Evolutionary conservation across 2,888 invertebrate genomes (phyloP).

Genomic region (Crioceris asparagi): DNA sequence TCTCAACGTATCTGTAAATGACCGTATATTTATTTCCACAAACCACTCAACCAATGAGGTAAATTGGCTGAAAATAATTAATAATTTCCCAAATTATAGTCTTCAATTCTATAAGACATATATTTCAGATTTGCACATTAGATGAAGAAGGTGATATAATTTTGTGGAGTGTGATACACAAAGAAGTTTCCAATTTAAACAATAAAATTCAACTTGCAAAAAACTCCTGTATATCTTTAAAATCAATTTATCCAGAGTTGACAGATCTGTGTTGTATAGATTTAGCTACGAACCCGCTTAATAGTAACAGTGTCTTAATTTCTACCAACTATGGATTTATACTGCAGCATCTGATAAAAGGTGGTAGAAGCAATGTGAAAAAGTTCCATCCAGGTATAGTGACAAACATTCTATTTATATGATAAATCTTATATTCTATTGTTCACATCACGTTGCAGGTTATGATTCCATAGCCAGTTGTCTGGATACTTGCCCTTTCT

Average conservation of each 20-base stretch:
- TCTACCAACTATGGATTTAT: constrained; percentile 40
- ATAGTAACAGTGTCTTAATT: constrained; percentile 39
- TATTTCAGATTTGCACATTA: constrained; percentile 40
- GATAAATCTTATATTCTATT: too few relatives aligned
- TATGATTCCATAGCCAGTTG: constrained; percentile 34
- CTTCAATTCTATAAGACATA: too few relatives aligned
- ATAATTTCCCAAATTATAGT: not conserved
- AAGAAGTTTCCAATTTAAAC: too few relatives aligned
- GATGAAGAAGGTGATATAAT: constrained; percentile 41
- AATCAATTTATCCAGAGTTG: constrained; percentile 26
- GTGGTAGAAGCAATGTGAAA: constrained; percentile 28
- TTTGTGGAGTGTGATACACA: constrained; percentile 43
- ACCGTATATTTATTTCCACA: not conserved
- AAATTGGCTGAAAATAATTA: not conserved
- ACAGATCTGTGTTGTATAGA: constrained; percentile 34
- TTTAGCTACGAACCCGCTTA: constrained; percentile 36
- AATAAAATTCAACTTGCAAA: constrained; percentile 38
- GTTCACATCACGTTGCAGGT: constrained; percentile 22
- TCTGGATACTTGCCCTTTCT: constrained; percentile 41
- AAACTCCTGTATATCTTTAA: constrained; percentile 35
- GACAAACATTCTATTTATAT: not conserved
- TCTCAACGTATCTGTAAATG: constrained; percentile 7
- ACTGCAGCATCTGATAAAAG: constrained; percentile 34
- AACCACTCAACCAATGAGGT: constrained; percentile 15
- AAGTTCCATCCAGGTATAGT: constrained; percentile 27